Evolutionary conservation across 2,888 invertebrate genomes (phyloP).

Genomic region (Scaptomyza caliginosa): DNA sequence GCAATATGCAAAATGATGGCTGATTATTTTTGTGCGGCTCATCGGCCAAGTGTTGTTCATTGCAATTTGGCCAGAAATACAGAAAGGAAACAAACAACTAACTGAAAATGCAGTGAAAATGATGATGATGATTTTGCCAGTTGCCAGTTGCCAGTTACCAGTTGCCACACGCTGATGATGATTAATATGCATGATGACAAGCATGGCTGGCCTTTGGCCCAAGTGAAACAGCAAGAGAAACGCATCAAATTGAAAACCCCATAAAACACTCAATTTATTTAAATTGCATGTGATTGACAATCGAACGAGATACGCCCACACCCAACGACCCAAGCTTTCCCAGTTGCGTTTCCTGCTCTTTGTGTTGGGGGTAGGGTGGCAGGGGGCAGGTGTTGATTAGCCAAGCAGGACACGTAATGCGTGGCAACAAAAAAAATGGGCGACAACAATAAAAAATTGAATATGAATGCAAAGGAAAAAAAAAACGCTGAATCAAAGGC

Average conservation of each 20-base stretch:
- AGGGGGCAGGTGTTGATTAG: slow-evolving; percentile 57
- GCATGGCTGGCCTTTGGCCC: background rate
- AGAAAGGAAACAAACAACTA: background rate
- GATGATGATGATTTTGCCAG: background rate
- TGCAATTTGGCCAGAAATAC: slow-evolving; percentile 33
- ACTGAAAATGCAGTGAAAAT: slow-evolving; percentile 6
- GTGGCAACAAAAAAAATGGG: slow-evolving; percentile 56
- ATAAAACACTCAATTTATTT: slow-evolving; percentile 81
- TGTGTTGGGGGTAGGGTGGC: background rate
- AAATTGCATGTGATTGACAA: slow-evolving; percentile 80
- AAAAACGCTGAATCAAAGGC: slow-evolving; percentile 29
- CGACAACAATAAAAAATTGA: slow-evolving; percentile 67
- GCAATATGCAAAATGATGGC: slow-evolving; percentile 54
- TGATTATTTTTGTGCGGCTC: slow-evolving; percentile 59
- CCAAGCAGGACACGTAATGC: slow-evolving; percentile 73
- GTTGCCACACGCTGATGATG: slow-evolving; percentile 30
- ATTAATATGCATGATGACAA: slow-evolving; percentile 54
- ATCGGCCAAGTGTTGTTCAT: slow-evolving; percentile 39
- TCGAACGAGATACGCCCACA: slow-evolving; percentile 44
- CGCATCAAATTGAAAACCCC: slow-evolving; percentile 76
- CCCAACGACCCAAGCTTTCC: background rate
- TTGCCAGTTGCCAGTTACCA: too few relatives aligned
- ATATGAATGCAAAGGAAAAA: slow-evolving; percentile 69
- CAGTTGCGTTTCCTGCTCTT: too few relatives aligned
- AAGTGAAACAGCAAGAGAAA: background rate